Evolutionary conservation across 1,140 invertebrate species (phyloP).

Genomic region (Lanistes nyassanus): DNA sequence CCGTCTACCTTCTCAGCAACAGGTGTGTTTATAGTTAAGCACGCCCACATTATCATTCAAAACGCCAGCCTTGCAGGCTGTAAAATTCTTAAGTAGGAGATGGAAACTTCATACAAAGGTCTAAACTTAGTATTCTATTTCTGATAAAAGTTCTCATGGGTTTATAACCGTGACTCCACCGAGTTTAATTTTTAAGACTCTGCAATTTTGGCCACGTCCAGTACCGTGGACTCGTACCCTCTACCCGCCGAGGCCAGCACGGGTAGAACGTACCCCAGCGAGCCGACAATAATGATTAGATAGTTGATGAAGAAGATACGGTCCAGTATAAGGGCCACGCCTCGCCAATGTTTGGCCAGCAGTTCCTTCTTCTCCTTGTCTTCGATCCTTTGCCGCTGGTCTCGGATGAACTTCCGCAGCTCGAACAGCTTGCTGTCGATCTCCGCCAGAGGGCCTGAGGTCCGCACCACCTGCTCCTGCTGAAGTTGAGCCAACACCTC

Average conservation of each 20-base stretch:
- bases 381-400: slow-evolving; percentile 53
- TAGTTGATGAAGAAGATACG: slow-evolving; percentile 67
- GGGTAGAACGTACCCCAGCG: slow-evolving; percentile 59
- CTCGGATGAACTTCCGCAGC: slow-evolving; percentile 57
- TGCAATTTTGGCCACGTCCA: slow-evolving; percentile 11
- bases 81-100: too few relatives aligned
- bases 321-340: slow-evolving; percentile 65
- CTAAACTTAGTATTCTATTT: too few relatives aligned
- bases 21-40: too few relatives aligned
- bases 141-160: too few relatives aligned
- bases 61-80: too few relatives aligned
- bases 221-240: slow-evolving; percentile 40
- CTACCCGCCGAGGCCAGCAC: slow-evolving; percentile 89
- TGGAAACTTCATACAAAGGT: too few relatives aligned
- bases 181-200: too few relatives aligned
- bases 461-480: slow-evolving; percentile 29
- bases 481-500: slow-evolving; percentile 44
- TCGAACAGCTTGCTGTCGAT: slow-evolving; percentile 62
- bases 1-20: too few relatives aligned
- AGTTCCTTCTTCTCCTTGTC: slow-evolving; percentile 63
- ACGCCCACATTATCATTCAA: too few relatives aligned
- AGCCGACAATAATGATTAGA: slow-evolving; percentile 60
- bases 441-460: slow-evolving; percentile 41
- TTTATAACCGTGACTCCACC: too few relatives aligned
- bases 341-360: slow-evolving; percentile 65